Conservation (phyloP, 2,888 invertebrate species). For the Odontocerum albicorne region DNA sequence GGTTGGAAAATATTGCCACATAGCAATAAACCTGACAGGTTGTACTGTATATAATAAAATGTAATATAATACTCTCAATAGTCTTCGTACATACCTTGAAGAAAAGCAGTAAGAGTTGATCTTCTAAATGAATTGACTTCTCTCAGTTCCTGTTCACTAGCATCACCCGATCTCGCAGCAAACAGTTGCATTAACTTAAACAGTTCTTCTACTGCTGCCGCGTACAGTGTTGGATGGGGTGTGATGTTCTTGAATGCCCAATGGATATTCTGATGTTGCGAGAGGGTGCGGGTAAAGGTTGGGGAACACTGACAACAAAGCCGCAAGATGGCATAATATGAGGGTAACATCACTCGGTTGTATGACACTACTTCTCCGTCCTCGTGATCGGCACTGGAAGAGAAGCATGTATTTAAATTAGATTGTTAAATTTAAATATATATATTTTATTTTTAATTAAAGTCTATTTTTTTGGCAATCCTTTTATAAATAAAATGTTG, state of each 20-base stretch:
- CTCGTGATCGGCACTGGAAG: constrained; percentile 87
- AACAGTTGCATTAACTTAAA: constrained; percentile 89
- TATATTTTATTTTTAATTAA: too few species aligned
- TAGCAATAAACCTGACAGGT: too few species aligned
- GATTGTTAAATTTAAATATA: too few species aligned
- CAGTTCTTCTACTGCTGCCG: constrained; percentile 87
- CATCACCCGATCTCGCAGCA: constrained; percentile 80
- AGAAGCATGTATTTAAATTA: constrained; percentile 29
- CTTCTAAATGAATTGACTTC: constrained; percentile 86
- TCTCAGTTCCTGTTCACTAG: constrained; percentile 72
- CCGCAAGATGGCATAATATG: constrained; percentile 86
- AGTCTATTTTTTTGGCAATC: too few species aligned
- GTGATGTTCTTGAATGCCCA: constrained; percentile 98
- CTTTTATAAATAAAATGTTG: too few species aligned
- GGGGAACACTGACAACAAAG: constrained; percentile 90
- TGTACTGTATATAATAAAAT: too few species aligned
- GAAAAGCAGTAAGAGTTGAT: constrained; percentile 84
- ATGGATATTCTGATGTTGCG: constrained; percentile 92
- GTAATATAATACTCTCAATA: too few species aligned
- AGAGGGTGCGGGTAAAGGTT: constrained; percentile 81
- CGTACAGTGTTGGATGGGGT: constrained; percentile 93
- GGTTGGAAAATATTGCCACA: too few species aligned
- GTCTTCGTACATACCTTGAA: constrained; percentile 63
- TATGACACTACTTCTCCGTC: constrained; percentile 94
- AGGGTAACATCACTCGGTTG: constrained; percentile 92